Percentiles rank a stretch among this genome's conserved stretches.
Evolutionary conservation across 2,113 vertebrate species (phyloP).

Genomic region (Myrmecobius fasciatus): DNA sequence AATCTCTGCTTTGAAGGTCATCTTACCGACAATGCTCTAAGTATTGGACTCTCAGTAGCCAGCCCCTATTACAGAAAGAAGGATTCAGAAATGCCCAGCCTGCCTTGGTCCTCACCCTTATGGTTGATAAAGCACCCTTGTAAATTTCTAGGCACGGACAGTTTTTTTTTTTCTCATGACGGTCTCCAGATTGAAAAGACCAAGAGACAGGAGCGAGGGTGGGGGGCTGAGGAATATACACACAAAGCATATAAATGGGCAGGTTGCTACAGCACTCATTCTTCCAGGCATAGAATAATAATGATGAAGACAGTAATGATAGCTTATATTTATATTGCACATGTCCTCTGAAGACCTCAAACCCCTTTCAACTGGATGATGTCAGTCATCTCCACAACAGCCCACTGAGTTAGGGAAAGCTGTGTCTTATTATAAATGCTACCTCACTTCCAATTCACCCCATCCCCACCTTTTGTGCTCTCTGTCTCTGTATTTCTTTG

Average conservation of each 20-base stretch:
- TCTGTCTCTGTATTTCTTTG: not conserved
- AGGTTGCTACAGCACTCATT: constrained; percentile 16
- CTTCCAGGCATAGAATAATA: constrained; percentile 23
- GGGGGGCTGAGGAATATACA: not conserved
- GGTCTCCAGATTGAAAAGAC: not conserved
- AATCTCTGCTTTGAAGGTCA: not conserved
- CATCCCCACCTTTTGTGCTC: not conserved
- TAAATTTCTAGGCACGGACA: not conserved
- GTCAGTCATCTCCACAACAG: constrained; percentile 33
- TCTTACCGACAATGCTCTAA: not conserved
- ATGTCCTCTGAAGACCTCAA: constrained; percentile 46
- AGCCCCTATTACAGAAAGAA: not conserved
- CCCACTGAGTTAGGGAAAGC: constrained; percentile 34
- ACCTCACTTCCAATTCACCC: not conserved
- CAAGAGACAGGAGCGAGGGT: not conserved
- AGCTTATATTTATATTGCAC: constrained; percentile 48
- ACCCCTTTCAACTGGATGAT: constrained; percentile 8
- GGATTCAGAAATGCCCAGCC: not conserved
- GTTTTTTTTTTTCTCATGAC: not conserved
- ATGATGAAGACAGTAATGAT: constrained; percentile 43
- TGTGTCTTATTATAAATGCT: not conserved
- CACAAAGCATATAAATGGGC: not conserved
- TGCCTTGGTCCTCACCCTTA: not conserved
- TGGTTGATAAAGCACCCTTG: not conserved
- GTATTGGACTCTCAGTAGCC: not conserved